Percentiles rank a stretch among this genome's conserved stretches.
These are phyloP conservation scores for Pristionchus mayeri DNA, from an alignment of 2,888 invertebrate species.

Conservation along the genomic window DNA sequence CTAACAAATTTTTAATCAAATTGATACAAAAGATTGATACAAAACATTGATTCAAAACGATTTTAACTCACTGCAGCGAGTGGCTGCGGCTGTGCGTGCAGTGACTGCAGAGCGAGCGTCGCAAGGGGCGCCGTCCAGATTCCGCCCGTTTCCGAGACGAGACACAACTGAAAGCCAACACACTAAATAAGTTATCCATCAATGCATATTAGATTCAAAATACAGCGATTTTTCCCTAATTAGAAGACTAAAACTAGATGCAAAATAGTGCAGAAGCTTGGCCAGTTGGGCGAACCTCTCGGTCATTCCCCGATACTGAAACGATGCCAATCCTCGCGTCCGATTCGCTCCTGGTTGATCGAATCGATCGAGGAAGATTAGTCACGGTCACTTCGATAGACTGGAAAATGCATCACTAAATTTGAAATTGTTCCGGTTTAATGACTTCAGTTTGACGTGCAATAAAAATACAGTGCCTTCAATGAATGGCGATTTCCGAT, in stretches of 20 bases:
- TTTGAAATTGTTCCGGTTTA: not conserved
- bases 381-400: conserved; percentile 16
- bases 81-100: conserved; percentile 13
- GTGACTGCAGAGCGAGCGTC: conserved; percentile 2
- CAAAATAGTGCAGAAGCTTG: not conserved
- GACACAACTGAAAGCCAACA: conserved; percentile 39
- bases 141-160: conserved; percentile 37
- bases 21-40: not conserved
- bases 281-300: not conserved
- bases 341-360: not conserved
- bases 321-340: conserved; percentile 33
- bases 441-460: not conserved
- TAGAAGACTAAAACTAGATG: too few relatives aligned
- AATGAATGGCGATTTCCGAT: too few relatives aligned
- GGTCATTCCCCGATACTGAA: conserved; percentile 5
- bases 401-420: not conserved
- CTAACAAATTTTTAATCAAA: too few relatives aligned
- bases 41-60: not conserved
- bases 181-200: too few relatives aligned
- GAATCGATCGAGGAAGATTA: conserved; percentile 46
- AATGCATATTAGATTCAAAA: too few relatives aligned
- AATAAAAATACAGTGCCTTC: too few relatives aligned
- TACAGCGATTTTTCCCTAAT: too few relatives aligned
- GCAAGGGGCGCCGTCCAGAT: not conserved
- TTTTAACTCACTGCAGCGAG: not conserved